Conservation (phyloP, 2,113 vertebrate species). For the Apteryx mantelli region DNA sequence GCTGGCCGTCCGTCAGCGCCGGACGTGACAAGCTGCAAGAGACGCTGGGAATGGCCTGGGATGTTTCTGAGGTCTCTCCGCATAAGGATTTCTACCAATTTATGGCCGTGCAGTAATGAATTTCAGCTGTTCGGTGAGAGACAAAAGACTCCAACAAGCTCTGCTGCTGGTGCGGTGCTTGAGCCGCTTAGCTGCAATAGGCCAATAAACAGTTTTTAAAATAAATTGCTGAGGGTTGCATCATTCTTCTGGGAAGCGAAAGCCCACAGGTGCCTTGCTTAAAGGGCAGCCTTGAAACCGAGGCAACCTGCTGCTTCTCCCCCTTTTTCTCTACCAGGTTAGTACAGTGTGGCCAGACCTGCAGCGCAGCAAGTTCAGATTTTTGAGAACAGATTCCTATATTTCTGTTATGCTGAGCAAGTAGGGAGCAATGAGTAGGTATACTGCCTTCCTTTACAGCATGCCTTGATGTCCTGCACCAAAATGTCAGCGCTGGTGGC, state of each 20-base stretch:
- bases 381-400: not conserved
- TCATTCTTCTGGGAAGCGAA: not conserved
- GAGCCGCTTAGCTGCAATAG: not conserved
- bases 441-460: not conserved
- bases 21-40: not conserved
- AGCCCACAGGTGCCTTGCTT: not conserved
- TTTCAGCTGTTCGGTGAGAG: not conserved
- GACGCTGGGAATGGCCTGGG: not conserved
- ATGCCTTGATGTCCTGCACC: too few species aligned
- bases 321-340: not conserved
- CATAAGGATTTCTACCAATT: not conserved
- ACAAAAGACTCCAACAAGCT: not conserved
- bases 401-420: not conserved
- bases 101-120: not conserved
- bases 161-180: not conserved
- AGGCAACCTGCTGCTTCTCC: not conserved
- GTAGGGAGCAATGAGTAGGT: not conserved
- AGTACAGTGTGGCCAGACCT: not conserved
- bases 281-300: not conserved
- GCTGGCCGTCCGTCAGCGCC: not conserved
- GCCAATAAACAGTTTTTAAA: not conserved
- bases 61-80: not conserved
- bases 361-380: not conserved
- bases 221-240: not conserved
- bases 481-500: too few species aligned